Evolutionary conservation across 2,888 invertebrate species (phyloP), one percentile per base, ranked within the genome.

Genomic region (Latrodectus elegans): DNA sequence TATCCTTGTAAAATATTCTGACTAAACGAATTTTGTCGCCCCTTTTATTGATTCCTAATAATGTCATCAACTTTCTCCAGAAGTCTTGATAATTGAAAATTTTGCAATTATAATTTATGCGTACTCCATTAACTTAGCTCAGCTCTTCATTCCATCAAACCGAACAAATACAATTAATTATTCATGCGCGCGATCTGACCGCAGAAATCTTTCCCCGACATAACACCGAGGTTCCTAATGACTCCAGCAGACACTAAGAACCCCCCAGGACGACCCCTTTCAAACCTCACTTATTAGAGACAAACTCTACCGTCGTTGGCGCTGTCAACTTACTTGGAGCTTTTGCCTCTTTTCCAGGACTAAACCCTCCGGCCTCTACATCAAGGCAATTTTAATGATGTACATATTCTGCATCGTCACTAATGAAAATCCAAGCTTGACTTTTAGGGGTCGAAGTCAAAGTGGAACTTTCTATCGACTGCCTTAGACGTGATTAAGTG

Each of bases 91-190:
- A 84, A 84, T 84, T 84, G 84, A 84, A 84, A 84, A 84, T 84
- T 84, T 84, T 77, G 73, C 84, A 78, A 84, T 84, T 77, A 84
- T 84, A 84, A 84, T 84, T 84, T 84, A 84, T 84, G 84, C 84
- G 77, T 73, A 84, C 77, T 78, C 77, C 64, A 84, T 84, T 84
- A 82, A 78, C 84, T 77, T 67, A 78, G 78, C n/a, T 12, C 14
- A 84, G 77, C 77, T 84, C 78, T 75, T 52, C 83, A 76, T 75
- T 71, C 64, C 64, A 22, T 60, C 64, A 70, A 76, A 15, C 77
- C 52, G 78, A 84, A 83, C 83, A 77, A 84, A 84, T 72, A 84
- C 72, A 78, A 78, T 84, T 78, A 78, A 84, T 84, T 84, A 84
- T 84, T 84, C 84, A 84, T 84, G 84, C 84, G 77, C 71, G 52